Conservation (phyloP, 64 coral and sea anemone species). For the Acropora tenuis region DNA sequence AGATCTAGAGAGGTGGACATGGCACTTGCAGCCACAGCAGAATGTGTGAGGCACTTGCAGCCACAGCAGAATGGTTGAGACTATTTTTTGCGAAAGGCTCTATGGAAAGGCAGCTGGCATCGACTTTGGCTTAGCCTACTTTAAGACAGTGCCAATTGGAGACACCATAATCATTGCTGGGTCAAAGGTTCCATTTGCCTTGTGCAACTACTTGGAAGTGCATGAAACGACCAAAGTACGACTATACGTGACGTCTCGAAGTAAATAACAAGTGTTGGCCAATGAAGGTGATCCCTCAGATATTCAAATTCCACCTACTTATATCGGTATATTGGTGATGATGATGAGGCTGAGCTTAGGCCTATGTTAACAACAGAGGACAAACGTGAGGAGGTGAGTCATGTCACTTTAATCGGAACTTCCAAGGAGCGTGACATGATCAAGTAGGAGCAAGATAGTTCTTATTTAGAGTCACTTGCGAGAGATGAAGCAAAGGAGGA, state of each 20-base stretch:
- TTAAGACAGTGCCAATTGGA: constrained; percentile 18
- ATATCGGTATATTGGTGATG: not conserved
- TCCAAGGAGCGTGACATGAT: constrained; percentile 13
- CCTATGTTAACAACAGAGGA: not conserved
- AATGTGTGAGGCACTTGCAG: not conserved
- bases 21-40: constrained; percentile 1
- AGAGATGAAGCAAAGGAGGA: not conserved
- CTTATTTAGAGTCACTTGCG: not conserved
- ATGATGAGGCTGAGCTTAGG: not conserved
- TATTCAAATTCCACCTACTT: not conserved
- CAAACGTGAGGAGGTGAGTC: not conserved
- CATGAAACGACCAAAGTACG: constrained; percentile 1
- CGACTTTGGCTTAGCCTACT: constrained; percentile 49
- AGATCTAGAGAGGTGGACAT: not conserved
- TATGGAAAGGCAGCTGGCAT: constrained; percentile 5
- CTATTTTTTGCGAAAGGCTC: constrained; percentile 39
- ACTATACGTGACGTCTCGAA: constrained; percentile 4
- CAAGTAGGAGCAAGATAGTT: not conserved
- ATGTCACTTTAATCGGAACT: not conserved
- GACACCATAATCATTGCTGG: not conserved
- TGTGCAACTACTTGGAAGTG: not conserved
- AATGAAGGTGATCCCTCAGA: not conserved
- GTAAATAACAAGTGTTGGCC: not conserved
- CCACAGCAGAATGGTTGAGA: constrained; percentile 37
- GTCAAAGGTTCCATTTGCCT: constrained; percentile 16